phyloP scores from a whole-genome alignment of 2,888 invertebrate genomes.

The Thelaira solivaga region DNA sequence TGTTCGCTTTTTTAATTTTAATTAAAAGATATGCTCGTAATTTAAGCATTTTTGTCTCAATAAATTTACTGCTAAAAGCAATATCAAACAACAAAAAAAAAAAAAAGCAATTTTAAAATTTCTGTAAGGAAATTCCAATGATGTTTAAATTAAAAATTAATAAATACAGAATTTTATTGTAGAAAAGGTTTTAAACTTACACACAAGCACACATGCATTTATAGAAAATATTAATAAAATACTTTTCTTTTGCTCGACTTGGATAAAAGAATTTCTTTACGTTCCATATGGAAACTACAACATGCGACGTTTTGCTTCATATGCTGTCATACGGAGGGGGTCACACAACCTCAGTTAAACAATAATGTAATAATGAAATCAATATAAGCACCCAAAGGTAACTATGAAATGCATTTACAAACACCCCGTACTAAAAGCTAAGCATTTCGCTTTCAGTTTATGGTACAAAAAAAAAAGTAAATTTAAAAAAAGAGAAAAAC shows the following conservation, averaged over 20 bases:
- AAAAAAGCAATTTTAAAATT: not conserved
- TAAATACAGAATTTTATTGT: not conserved
- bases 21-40: no score
- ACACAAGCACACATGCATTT: not conserved
- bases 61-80: no score
- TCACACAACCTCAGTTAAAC: no score
- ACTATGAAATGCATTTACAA: no score
- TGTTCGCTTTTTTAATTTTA: no score
- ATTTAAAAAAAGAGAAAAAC: no score
- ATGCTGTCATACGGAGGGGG: no score
- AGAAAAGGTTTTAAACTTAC: not conserved
- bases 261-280: constrained; percentile 1
- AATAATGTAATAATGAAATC: constrained; percentile 22
- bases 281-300: not conserved
- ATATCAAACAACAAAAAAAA: no score
- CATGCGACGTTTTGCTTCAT: constrained; percentile 27
- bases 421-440: no score
- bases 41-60: no score
- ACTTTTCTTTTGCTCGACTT: constrained; percentile 11
- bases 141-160: constrained; percentile 9
- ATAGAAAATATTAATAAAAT: constrained; percentile 14
- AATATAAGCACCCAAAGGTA: constrained; percentile 24
- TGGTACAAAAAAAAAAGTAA: no score
- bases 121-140: not conserved
- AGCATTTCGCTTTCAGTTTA: no score